Conservation (phyloP, 2,113 vertebrate genomes). For the Amblyopsis rosae region DNA sequence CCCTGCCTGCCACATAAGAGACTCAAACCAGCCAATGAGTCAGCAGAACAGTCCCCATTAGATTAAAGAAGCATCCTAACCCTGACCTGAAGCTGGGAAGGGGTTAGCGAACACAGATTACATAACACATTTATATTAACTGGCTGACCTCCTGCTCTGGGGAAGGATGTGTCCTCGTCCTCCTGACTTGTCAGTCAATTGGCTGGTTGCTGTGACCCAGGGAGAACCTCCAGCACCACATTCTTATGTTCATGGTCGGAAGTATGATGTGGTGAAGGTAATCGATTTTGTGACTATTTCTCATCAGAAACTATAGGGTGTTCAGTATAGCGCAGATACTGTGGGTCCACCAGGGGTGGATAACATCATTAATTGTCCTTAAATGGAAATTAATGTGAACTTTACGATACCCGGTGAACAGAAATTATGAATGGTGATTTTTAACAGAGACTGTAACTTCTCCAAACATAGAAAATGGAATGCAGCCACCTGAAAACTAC, state of each 20-base stretch:
- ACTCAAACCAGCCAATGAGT: constrained; percentile 33
- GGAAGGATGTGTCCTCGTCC: constrained; percentile 2
- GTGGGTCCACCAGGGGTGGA: too few species aligned
- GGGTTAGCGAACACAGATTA: constrained; percentile 19
- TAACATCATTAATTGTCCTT: too few species aligned
- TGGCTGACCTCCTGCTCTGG: constrained; percentile 2
- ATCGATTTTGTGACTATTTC: too few species aligned
- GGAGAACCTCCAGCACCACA: neutral
- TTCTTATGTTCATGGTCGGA: neutral
- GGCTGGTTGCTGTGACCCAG: neutral
- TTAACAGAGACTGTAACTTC: neutral
- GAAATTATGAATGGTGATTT: too few species aligned
- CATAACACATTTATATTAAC: constrained; percentile 23
- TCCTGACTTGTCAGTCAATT: constrained; percentile 10
- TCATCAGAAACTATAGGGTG: too few species aligned
- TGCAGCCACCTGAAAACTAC: neutral
- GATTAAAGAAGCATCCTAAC: constrained; percentile 35
- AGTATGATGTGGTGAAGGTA: too few species aligned
- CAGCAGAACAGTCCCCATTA: constrained; percentile 49
- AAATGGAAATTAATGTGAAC: too few species aligned
- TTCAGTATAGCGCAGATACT: too few species aligned
- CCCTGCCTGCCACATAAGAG: constrained; percentile 27
- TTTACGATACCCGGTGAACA: too few species aligned
- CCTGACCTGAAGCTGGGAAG: constrained; percentile 23
- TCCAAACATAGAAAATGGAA: neutral